These are phyloP conservation scores for Panthera tigris DNA, from an alignment of 2,113 vertebrate genomes.

Conservation along the genomic window DNA sequence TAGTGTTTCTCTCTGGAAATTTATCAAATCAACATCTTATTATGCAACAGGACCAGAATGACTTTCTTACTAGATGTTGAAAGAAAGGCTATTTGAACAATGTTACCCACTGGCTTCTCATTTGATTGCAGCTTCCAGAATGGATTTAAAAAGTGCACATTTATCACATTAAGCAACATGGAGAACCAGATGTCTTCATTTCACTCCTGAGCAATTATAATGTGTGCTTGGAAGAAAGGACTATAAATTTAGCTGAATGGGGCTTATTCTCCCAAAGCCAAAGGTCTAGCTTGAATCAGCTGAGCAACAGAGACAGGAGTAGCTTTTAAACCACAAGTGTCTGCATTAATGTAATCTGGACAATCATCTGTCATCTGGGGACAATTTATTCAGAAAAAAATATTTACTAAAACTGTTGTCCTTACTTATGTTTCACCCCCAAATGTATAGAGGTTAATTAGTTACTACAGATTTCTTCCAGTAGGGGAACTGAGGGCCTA, in stretches of 20 bases:
- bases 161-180: conserved; percentile 2
- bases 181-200: neutral
- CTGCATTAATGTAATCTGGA: conserved; percentile 22
- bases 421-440: conserved; percentile 12
- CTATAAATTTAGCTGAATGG: conserved; percentile 38
- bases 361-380: conserved; percentile 43
- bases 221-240: conserved; percentile 43
- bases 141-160: neutral
- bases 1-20: conserved; percentile 7
- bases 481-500: neutral
- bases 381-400: conserved; percentile 40
- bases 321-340: conserved; percentile 43
- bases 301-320: conserved; percentile 11
- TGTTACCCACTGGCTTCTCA: neutral
- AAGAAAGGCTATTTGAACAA: neutral
- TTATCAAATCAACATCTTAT: neutral
- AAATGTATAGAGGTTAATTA: neutral
- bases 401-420: conserved; percentile 13
- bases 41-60: neutral
- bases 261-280: conserved; percentile 29
- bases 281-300: neutral
- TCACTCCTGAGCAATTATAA: conserved; percentile 40
- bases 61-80: neutral
- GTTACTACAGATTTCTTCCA: conserved; percentile 34
- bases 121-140: neutral